Evolutionary conservation across 1,140 invertebrate genomes (phyloP).

Genomic region (Drosophila tsacasi): DNA sequence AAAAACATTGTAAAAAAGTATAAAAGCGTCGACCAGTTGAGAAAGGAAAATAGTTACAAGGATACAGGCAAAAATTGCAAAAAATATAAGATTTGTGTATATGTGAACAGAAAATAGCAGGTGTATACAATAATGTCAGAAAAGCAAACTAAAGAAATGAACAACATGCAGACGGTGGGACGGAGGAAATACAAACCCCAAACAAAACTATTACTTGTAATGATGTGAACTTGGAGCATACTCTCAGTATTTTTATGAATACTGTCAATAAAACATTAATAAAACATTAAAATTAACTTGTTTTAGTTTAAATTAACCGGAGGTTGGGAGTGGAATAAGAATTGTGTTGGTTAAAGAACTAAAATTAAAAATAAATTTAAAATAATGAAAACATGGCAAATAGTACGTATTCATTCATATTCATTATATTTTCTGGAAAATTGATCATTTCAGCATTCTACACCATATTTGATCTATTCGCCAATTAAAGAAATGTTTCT

Average conservation of each 20-base stretch:
- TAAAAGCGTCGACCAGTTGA: conserved; percentile 50
- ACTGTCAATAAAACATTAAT: conserved; percentile 84
- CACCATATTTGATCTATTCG: too few species aligned
- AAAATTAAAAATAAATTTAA: neutral
- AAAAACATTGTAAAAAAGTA: conserved; percentile 74
- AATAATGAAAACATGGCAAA: too few species aligned
- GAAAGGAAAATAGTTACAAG: conserved; percentile 16
- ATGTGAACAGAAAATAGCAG: conserved; percentile 60
- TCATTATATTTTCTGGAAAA: too few species aligned
- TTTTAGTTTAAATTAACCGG: neutral
- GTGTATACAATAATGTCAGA: conserved; percentile 66
- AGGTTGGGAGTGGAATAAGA: neutral
- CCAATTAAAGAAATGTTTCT: neutral
- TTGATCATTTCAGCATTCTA: too few species aligned
- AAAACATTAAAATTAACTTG: conserved; percentile 51
- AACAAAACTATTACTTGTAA: conserved; percentile 82
- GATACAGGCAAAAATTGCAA: conserved; percentile 43
- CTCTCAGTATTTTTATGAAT: conserved; percentile 84
- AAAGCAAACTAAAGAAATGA: conserved; percentile 65
- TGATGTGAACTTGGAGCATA: conserved; percentile 84
- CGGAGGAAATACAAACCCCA: conserved; percentile 49
- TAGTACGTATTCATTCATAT: too few species aligned
- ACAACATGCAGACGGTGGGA: conserved; percentile 66
- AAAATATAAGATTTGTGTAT: conserved; percentile 72
- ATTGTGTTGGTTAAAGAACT: neutral